These are phyloP conservation scores for Paraescarpia echinospica DNA, from an alignment of 1,140 invertebrate species.

Conservation along the genomic window DNA sequence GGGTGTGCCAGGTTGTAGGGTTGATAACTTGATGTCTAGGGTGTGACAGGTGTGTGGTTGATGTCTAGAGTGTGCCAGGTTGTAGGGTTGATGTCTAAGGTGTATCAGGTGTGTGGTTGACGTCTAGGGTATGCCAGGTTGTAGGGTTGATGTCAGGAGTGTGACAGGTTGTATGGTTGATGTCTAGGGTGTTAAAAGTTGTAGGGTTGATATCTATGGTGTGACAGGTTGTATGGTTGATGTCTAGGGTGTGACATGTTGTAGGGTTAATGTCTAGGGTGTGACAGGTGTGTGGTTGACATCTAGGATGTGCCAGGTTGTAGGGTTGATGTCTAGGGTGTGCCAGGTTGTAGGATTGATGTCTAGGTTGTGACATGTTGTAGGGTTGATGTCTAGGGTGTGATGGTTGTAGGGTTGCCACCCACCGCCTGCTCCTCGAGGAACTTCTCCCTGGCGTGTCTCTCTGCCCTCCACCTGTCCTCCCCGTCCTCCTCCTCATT, in stretches of 20 bases:
- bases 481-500: constrained; percentile 67
- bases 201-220: not conserved
- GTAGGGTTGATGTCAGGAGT: not conserved
- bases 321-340: not conserved
- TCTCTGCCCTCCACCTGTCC: constrained; percentile 65
- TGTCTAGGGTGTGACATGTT: not conserved
- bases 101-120: too few species aligned
- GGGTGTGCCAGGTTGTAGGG: too few species aligned
- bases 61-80: not conserved
- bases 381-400: not conserved
- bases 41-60: not conserved
- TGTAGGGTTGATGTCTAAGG: not conserved
- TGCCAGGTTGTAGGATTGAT: not conserved
- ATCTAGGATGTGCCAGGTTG: not conserved
- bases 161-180: too few species aligned
- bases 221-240: not conserved
- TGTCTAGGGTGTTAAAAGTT: not conserved
- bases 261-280: not conserved
- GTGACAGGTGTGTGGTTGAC: not conserved
- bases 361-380: not conserved
- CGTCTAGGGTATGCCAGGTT: too few species aligned
- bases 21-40: not conserved
- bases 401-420: not conserved
- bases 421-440: constrained; percentile 51
- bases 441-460: constrained; percentile 56